Evolutionary conservation across 2,797 vertebrate species (phyloP).

Genomic region (Sciurus carolinensis): DNA sequence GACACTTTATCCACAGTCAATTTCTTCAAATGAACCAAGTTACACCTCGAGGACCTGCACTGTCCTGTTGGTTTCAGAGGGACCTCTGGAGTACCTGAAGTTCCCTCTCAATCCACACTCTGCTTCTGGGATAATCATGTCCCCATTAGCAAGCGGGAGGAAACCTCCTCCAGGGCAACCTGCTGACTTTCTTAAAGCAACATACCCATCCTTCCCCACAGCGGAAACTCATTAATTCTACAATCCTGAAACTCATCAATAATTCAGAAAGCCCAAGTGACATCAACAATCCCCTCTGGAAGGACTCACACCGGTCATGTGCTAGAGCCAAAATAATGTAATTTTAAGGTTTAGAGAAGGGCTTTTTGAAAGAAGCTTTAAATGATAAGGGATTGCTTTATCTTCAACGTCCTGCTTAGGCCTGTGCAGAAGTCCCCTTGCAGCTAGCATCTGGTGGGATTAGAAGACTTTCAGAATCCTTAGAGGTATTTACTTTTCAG

Average conservation of each 20-base stretch:
- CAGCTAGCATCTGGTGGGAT: constrained; percentile 37
- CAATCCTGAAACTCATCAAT: constrained; percentile 86
- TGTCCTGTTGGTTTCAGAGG: background rate
- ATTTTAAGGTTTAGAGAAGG: constrained; percentile 84
- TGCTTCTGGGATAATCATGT: constrained; percentile 36
- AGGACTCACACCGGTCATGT: constrained; percentile 82
- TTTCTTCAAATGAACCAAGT: constrained; percentile 13
- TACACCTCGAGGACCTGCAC: background rate
- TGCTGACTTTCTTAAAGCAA: constrained; percentile 67
- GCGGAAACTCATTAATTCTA: constrained; percentile 67
- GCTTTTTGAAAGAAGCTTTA: constrained; percentile 83
- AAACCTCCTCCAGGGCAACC: constrained; percentile 25
- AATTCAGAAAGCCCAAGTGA: constrained; percentile 87
- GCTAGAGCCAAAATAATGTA: constrained; percentile 84
- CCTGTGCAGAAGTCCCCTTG: background rate
- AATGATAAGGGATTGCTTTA: constrained; percentile 70
- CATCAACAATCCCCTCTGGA: constrained; percentile 85
- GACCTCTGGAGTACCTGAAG: background rate
- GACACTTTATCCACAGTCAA: background rate
- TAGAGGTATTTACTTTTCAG: constrained; percentile 3
- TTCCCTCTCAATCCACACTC: constrained; percentile 12
- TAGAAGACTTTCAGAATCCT: constrained; percentile 42
- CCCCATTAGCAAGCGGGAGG: constrained; percentile 65
- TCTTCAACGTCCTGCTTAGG: constrained; percentile 21
- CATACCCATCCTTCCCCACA: background rate